Evolutionary conservation across 2,797 vertebrate species (phyloP), one percentile per base, ranked within the genome.

Genomic region (Melanotaenia maccullochi): DNA sequence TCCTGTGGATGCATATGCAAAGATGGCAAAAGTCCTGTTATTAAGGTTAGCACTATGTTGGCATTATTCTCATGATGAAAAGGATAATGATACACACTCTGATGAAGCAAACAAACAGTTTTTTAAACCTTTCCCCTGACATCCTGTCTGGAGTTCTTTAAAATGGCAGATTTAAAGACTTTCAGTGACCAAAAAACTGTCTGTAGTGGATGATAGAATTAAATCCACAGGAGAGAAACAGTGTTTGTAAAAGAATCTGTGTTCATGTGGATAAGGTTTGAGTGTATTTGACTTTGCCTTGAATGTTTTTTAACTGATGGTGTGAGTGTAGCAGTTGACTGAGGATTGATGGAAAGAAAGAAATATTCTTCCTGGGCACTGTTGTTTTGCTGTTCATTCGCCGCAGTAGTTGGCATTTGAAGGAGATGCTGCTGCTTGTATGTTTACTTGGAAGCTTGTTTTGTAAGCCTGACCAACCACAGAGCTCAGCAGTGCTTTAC

Each of bases 281-380:
- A 28, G 56, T 24, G 30, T 63, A 20, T 74, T 58, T 68, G 36
- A 2, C 64, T 44, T 54, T 3, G 12, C 49, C 51, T 73, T 47
- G 59, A 52, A 58, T n/a, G 38, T 51, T 61, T 20, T 35, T 9
- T 11, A 62, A 71, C 49, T 65, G 61, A 16, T 59, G 56, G 20
- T 25, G 28, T 62, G 57, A 61, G 71, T 1, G 65, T 79, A 57
- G 40, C 24, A 22, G 60, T 47, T 0, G 47, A 20, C 9, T 52
- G 49, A 52, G 22, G 49, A 24, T 9, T 13, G 5, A 13, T 65
- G 63, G 32, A 57, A 51, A 24, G 22, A 52, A 25, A 51, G 40
- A 52, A 20, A 60, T 16, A 14, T 13, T 2, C 13, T n/a, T 35
- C 61, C 40, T n/a, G 55, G 58, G 47, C 12, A 9, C 38, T 59